Conservation (phyloP, 2,113 vertebrate species). For the Otis tarda region DNA sequence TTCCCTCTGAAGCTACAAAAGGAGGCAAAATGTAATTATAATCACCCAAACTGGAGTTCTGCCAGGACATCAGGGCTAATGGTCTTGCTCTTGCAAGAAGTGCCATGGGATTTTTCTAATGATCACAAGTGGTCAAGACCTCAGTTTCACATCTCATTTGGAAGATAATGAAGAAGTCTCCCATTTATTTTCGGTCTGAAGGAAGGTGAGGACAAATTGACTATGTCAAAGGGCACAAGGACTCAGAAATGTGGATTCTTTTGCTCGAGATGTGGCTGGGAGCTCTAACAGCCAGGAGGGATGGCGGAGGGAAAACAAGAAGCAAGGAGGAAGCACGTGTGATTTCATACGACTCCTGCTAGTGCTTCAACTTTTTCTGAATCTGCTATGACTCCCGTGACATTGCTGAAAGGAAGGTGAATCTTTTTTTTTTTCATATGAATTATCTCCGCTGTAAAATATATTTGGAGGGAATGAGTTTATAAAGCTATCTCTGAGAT, state of each 20-base stretch:
- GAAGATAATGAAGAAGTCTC: slow-evolving; percentile 67
- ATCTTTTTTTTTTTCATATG: slow-evolving; percentile 51
- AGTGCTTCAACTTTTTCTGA: slow-evolving; percentile 15
- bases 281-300: slow-evolving; percentile 2
- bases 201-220: slow-evolving; percentile 59
- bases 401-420: slow-evolving; percentile 74
- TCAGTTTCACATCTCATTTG: slow-evolving; percentile 69
- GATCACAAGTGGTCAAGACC: slow-evolving; percentile 62
- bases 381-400: slow-evolving; percentile 42
- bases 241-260: not conserved
- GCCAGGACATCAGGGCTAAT: slow-evolving; percentile 64
- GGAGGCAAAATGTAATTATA: slow-evolving; percentile 55
- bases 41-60: slow-evolving; percentile 44
- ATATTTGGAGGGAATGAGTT: slow-evolving; percentile 62
- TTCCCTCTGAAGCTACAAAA: not conserved
- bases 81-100: slow-evolving; percentile 48
- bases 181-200: slow-evolving; percentile 61
- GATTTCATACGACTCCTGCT: not conserved
- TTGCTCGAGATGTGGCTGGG: not conserved
- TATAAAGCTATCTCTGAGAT: slow-evolving; percentile 65
- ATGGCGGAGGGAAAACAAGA: not conserved
- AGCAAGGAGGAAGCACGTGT: not conserved
- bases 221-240: slow-evolving; percentile 19
- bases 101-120: slow-evolving; percentile 62
- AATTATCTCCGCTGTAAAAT: slow-evolving; percentile 55